Percentiles rank a stretch among this genome's conserved stretches.
Evolutionary conservation across 2,797 vertebrate species (phyloP).

Genomic region (Tenualosa thibaudeaui): DNA sequence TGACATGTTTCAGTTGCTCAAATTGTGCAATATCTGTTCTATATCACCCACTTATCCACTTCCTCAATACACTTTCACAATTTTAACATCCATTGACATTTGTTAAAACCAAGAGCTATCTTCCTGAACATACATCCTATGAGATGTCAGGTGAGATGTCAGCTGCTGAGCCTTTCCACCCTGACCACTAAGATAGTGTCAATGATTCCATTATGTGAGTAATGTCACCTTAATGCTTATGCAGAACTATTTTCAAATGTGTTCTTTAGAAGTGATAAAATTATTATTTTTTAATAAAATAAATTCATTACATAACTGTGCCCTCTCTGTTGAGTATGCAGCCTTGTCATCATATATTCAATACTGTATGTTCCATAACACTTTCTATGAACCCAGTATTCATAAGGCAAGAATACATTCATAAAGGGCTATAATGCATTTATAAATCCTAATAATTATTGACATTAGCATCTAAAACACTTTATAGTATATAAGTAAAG

Average conservation of each 20-base stretch:
- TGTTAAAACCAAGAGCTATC: background rate
- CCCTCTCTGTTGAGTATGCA: background rate
- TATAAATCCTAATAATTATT: too few relatives aligned
- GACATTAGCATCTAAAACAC: too few relatives aligned
- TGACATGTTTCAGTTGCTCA: background rate
- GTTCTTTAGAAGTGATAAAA: background rate
- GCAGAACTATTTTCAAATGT: background rate
- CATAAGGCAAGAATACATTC: too few relatives aligned
- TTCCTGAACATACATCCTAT: background rate
- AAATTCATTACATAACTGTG: background rate
- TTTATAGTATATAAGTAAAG: too few relatives aligned
- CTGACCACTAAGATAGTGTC: background rate
- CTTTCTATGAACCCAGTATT: too few relatives aligned
- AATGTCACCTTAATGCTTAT: background rate
- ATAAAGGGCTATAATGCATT: too few relatives aligned
- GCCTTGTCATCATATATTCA: background rate
- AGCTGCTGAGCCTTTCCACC: background rate
- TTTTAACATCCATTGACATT: slow-evolving; percentile 6
- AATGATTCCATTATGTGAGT: background rate
- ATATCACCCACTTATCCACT: slow-evolving; percentile 22
- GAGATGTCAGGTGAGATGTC: background rate
- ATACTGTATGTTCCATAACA: too few relatives aligned
- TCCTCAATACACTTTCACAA: slow-evolving; percentile 23
- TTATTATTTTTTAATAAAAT: background rate
- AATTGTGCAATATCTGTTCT: slow-evolving; percentile 15